Base-by-base conservation (phyloP, 2,113 vertebrate genomes). In the Apistogramma diplotaenia region DNA sequence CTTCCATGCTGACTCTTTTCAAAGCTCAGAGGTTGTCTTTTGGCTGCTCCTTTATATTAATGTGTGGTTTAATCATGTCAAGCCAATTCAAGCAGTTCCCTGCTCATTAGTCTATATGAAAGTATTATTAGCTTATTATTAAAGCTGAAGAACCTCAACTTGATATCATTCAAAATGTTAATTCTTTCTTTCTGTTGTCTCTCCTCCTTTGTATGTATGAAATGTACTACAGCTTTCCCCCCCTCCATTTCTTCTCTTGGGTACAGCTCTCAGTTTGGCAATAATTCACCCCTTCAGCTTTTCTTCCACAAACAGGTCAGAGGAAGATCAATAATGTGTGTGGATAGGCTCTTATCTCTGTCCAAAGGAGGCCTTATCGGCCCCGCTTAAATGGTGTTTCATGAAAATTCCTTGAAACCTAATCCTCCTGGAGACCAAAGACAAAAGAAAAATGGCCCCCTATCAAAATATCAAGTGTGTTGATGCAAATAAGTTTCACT, bases 261-360 rank as follows among this genome's bases (percentile, higher is more conserved):
- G 87, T 61, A 9, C 77, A 75, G 67, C 79, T 80, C 78, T 74
- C 77, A 86, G 83, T 90, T 84, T 90, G 89, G 92, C 87, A 87
- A 89, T 82, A 72, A 76, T 86, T 87, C 76, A 79, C 82, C 84
- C 70, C 82, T 82, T 67, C 90, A 89, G 89, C 88, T 92, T 93
- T 93, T 82, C 89, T 82, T 91, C 82, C 86, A 90, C 89, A 93
- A 89, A 88, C 93, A 86, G 92, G 87, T 89, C 88, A 89, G 85
- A 73, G 74, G 60, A 82, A 92, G 89, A 95, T 94, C 93, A 93
- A 95, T 95, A 92, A 82, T 46, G 80, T 86, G 90, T 83, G 82
- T 67, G 76, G 86, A 92, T 84, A 75, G 85, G 83, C 92, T 89
- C 88, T 93, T 93, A 94, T 95, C 93, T 92, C 81, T 53, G 82